Conservation (phyloP, 2,888 invertebrate species). For the Pheosia tremula region DNA sequence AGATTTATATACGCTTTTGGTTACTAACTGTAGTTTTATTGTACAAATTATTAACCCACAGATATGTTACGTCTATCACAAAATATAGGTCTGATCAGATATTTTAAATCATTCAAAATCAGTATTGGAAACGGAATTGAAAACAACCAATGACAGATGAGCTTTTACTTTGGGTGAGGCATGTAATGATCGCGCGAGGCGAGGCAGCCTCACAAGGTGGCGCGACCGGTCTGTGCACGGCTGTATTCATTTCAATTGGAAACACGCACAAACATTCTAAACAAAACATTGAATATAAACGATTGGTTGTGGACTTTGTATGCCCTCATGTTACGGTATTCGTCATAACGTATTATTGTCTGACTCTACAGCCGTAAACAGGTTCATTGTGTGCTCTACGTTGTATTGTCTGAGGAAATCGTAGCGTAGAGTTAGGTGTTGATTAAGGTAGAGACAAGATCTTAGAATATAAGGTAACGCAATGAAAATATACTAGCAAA, state of each 20-base stretch:
- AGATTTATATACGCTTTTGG: constrained; percentile 13
- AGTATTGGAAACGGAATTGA: too few species aligned
- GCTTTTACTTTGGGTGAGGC: too few species aligned
- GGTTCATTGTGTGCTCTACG: too few species aligned
- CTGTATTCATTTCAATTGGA: background rate
- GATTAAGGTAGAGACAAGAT: too few species aligned
- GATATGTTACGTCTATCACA: background rate
- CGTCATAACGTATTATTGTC: background rate
- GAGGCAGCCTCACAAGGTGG: too few species aligned
- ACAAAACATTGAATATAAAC: background rate
- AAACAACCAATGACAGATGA: too few species aligned
- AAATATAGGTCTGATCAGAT: background rate
- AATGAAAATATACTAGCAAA: too few species aligned
- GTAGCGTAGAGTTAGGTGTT: background rate
- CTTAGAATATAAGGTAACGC: too few species aligned
- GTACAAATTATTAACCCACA: background rate
- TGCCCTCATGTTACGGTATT: background rate
- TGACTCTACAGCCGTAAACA: too few species aligned
- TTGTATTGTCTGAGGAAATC: background rate
- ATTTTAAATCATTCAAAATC: too few species aligned
- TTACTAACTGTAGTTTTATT: constrained; percentile 4
- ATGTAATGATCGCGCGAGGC: too few species aligned
- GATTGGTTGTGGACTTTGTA: background rate
- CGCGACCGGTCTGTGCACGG: too few species aligned
- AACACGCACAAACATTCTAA: background rate